phyloP scores from a whole-genome alignment of 2,113 vertebrate genomes.

The Xiphophorus hellerii region DNA sequence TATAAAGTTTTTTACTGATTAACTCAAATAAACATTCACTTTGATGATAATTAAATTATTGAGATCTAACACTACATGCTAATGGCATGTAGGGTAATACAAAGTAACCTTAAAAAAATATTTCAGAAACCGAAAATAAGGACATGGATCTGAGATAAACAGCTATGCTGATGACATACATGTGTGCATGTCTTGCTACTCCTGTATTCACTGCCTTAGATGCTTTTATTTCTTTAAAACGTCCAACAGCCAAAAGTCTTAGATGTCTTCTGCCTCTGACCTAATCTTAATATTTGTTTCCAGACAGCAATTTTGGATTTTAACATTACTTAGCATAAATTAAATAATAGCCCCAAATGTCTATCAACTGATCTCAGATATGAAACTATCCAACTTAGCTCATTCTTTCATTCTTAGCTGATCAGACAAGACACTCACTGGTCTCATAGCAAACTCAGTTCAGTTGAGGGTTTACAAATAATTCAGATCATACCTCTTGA shows the following conservation, averaged over 20 bases:
- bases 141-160: no score
- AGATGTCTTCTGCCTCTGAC: neutral
- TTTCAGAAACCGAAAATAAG: no score
- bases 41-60: no score
- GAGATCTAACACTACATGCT: neutral
- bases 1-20: neutral
- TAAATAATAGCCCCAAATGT: neutral
- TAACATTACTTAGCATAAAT: neutral
- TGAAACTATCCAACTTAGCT: conserved; percentile 18
- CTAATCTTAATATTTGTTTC: neutral
- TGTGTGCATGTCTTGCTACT: no score
- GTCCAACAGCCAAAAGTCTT: neutral
- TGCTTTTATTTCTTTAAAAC: no score
- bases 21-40: no score
- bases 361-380: conserved; percentile 26
- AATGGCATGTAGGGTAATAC: no score
- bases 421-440: conserved; percentile 18
- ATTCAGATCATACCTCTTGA: conserved; percentile 25
- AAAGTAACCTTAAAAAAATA: no score
- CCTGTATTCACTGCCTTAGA: no score
- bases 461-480: conserved; percentile 4
- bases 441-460: conserved; percentile 24
- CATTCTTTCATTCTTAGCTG: conserved; percentile 22
- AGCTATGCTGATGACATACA: no score
- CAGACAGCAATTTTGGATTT: neutral